Evolutionary conservation across 1,140 invertebrate species (phyloP), one percentile per base, ranked within the genome.

Genomic region (Dendroctonus valens): DNA sequence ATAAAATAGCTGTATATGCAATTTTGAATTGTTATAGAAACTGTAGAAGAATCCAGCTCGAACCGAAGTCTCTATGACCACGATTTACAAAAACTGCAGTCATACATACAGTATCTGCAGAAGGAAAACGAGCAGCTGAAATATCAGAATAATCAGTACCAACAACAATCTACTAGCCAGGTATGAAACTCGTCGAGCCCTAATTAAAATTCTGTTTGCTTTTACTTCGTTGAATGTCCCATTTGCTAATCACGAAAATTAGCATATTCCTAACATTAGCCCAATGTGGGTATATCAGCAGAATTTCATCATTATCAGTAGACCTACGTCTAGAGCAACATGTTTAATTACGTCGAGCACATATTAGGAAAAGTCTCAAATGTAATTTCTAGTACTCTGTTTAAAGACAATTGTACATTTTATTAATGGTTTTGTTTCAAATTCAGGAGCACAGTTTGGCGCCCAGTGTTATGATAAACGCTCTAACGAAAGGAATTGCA

Each of bases 1-100:
- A 26, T 26, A 26, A 26, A 26, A 26, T 26, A 26, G 26, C 26
- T 26, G 0, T 55, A 52, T 7, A 52, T 15, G 9, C 54, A 37
- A 50, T 15, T 39, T 9, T 46, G 5, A 15, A 46, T 12, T 15
- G n/a, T 64, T 55, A 48, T 67, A 91, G 92, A 94, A 80, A 91
- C 91, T 0, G 86, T 93, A 54, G 89, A 92, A 73, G 92, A 92
- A 72, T 91, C 89, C 0, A 86, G 85, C 6, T 85, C 83, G 6
- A 87, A 87, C 7, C 79, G 81, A 67, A 83, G 80, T 67, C 80
- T 84, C 59, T 82, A 84, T 73, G 87, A 91, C 70, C 81, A 81
- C 46, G 91, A 94, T 79, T 75, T 91, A 59, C 82, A 84, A 54
- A 85, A 86, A 66, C 79, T 94, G 14, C 83, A 85, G 57, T 76